These are phyloP conservation scores for Coelopa frigida DNA, from an alignment of 1,140 invertebrate genomes.

Conservation along the genomic window DNA sequence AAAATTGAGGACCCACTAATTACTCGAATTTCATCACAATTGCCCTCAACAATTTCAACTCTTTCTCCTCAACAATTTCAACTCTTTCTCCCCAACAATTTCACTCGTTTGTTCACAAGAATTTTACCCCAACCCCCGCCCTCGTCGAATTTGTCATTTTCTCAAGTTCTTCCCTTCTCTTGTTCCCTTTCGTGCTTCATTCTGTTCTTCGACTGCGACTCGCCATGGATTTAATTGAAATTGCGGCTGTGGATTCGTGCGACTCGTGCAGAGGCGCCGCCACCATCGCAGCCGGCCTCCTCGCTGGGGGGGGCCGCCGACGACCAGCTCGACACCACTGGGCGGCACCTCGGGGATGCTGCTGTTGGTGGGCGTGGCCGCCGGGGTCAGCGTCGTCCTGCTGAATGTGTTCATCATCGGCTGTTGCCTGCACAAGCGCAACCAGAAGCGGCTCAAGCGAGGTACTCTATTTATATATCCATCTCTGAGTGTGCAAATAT, in stretches of 20 bases:
- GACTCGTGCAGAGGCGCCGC: conserved; percentile 33
- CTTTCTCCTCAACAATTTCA: too few relatives aligned
- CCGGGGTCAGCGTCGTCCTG: conserved; percentile 62
- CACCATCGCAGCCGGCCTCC: conserved; percentile 47
- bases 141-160: conserved; percentile 1
- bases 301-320: conserved; percentile 46
- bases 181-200: conserved; percentile 10
- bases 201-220: conserved; percentile 11
- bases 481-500: neutral
- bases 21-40: too few relatives aligned
- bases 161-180: neutral
- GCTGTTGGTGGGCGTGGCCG: conserved; percentile 64
- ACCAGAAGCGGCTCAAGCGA: conserved; percentile 62
- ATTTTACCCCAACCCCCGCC: too few relatives aligned
- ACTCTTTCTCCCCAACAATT: too few relatives aligned
- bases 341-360: conserved; percentile 58
- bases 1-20: too few relatives aligned
- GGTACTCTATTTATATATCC: too few relatives aligned
- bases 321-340: conserved; percentile 39
- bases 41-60: too few relatives aligned
- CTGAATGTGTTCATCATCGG: conserved; percentile 81
- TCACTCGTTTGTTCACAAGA: too few relatives aligned
- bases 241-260: conserved; percentile 21
- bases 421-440: conserved; percentile 73
- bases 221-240: conserved; percentile 37